Base-by-base conservation (phyloP, 1,140 invertebrate genomes). In the Trichonephila clavata region DNA sequence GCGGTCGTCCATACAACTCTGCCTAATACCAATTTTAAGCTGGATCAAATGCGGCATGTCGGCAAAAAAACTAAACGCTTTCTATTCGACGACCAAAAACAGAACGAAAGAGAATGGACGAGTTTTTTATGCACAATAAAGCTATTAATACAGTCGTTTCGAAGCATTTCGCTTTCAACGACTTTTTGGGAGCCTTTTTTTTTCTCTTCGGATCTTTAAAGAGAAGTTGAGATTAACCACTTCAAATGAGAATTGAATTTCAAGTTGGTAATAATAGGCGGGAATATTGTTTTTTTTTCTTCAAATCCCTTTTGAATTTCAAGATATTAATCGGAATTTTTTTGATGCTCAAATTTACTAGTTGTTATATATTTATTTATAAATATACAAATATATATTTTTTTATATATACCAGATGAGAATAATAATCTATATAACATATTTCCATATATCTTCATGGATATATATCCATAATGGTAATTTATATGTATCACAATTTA, bases 21-120 rank as follows among this genome's bases (percentile, higher is more conserved):
- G 57, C 7, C 86, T 13, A 77, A 77, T 77, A 39, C 68, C 68
- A 77, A 77, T 77, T 86, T 60, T 32, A 86, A 60, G 84, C 27
- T 60, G 59, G 59, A 39, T 86, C 59, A 6, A 24, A 24, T 16
- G 7, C 68, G 18, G 27, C 68, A 77, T 32, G 24, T 14, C 21
- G 10, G 7, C n/a, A 84, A 84, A 84, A 83, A 59, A 84, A 84
- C 21, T 84, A 24, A 84, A 24, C 32, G n/a, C 3, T 84, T 24
- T 84, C 20, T 59, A 5, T 8, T 13, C 18, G 13, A 59, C 18
- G 21, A 57, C 21, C 27, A 57, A 57, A 57, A 84, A 84, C 24
- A 84, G 57, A 32, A 32, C 14, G 27, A 32, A 27, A 18, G 16
- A 20, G 0, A 32, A 77, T 32, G 5, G 68, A 5, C 18, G 24